Percentiles rank a stretch among this genome's conserved stretches.
Conservation (phyloP, 2,797 vertebrate species). For the Sebastes oblongus region DNA sequence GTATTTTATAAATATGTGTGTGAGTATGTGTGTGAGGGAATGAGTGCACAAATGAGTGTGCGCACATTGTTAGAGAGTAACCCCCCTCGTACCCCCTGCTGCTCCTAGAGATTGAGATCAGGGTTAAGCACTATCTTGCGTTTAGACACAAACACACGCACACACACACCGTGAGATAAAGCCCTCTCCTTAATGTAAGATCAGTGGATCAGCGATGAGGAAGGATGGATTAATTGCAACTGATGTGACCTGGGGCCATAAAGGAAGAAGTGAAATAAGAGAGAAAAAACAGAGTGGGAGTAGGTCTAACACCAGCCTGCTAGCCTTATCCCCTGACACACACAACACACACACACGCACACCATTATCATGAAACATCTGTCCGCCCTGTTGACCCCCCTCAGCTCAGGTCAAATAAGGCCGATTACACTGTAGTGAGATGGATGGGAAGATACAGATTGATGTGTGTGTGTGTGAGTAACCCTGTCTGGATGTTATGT, state of each 20-base stretch:
- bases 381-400: constrained; percentile 60
- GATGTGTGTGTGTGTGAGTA: constrained; percentile 9
- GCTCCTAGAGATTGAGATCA: constrained; percentile 45
- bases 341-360: constrained; percentile 32
- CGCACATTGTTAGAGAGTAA: constrained; percentile 21
- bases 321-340: constrained; percentile 26
- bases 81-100: constrained; percentile 33
- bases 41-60: not conserved
- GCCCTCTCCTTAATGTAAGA: constrained; percentile 60
- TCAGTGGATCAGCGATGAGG: constrained; percentile 59
- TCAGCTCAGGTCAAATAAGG: constrained; percentile 65
- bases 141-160: constrained; percentile 12
- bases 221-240: constrained; percentile 61
- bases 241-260: constrained; percentile 48
- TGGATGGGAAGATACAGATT: constrained; percentile 57
- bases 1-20: not conserved
- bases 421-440: constrained; percentile 55
- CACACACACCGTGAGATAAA: constrained; percentile 41
- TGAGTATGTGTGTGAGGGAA: not conserved
- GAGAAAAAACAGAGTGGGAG: not conserved
- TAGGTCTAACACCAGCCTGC: constrained; percentile 30
- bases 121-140: constrained; percentile 48
- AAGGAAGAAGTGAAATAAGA: constrained; percentile 28
- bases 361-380: constrained; percentile 71
- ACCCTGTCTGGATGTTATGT: constrained; percentile 43